Evolutionary conservation across 2,797 vertebrate genomes (phyloP), one percentile per base, ranked within the genome.

Genomic region (Tenualosa thibaudeaui): DNA sequence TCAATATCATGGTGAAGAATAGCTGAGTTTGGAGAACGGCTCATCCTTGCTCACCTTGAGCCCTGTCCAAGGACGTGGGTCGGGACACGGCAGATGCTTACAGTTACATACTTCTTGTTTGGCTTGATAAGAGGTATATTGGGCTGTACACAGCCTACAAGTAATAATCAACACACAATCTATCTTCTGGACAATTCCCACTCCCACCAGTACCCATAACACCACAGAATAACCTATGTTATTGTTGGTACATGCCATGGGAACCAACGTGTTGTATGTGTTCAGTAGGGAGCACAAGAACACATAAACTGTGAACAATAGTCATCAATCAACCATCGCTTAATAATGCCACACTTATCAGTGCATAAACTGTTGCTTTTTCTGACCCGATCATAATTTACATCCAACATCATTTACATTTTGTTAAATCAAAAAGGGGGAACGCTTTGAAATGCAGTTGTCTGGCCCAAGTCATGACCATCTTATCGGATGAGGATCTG

Each of bases 11-110:
- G 46, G 49, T 46, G 49, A 86, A 50, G 83, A 83, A 86, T 58
- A 40, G 3, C 56, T 10, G n/a, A 51, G 86, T 84, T 83, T 22
- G 43, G n/a, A 86, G 85, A 85, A 83, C 1, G 81, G 81, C 82
- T 83, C 85, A 78, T 85, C 24, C n/a, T 17, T 31, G 1, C 37
- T 78, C 83, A 87, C 81, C n/a, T 56, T 8, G 56, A 81, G 24
- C 86, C 31, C 51, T 84, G 15, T 46, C 75, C 83, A 88, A 90
- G 90, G 90, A 86, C 37, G 26, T 40, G 49, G 40, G 53, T 31
- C 82, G 50, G 81, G 22, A 19, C 5, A 65, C 54, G 60, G 62
- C 81, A 54, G n/a, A 49, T 15, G n/a, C 49, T 60, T 85, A 85
- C 81, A 60, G 56, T 31, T 43, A 51, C 8, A 65, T 65, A 51